Evolutionary conservation across 2,113 vertebrate genomes (phyloP).

Genomic region (Marmota monax): DNA sequence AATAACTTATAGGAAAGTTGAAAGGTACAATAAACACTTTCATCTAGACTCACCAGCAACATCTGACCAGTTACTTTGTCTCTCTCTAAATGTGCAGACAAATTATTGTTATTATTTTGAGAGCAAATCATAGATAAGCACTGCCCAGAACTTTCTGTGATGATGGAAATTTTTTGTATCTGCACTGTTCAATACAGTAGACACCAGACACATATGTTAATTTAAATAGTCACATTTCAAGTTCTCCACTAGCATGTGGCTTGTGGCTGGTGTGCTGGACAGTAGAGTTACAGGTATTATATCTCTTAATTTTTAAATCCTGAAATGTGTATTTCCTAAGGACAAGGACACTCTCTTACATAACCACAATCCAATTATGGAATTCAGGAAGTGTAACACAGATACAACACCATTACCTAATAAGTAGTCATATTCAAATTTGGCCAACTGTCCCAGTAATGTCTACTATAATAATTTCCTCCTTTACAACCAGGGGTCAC

Average conservation of each 20-base stretch:
- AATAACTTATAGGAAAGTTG: not conserved
- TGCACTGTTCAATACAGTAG: not conserved
- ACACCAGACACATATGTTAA: not conserved
- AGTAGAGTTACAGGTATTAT: not conserved
- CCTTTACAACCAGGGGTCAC: not conserved
- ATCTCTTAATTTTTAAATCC: not conserved
- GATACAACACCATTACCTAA: not conserved
- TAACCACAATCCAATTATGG: not conserved
- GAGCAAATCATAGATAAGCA: not conserved
- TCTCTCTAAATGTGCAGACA: not conserved
- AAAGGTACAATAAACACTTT: not conserved
- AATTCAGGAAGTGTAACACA: not conserved
- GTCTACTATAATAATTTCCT: not conserved
- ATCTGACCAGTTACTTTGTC: not conserved
- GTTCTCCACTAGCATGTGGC: not conserved
- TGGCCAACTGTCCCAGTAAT: not conserved
- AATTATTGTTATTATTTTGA: not conserved
- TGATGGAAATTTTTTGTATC: not conserved
- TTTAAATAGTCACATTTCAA: not conserved
- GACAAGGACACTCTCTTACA: slow-evolving; percentile 53
- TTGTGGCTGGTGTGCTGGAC: not conserved
- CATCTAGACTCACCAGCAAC: not conserved
- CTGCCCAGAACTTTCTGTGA: not conserved
- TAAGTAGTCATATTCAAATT: slow-evolving; percentile 24
- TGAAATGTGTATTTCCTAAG: not conserved